Base-by-base conservation (phyloP, 2,888 invertebrate genomes). In the Monochamus alternatus region DNA sequence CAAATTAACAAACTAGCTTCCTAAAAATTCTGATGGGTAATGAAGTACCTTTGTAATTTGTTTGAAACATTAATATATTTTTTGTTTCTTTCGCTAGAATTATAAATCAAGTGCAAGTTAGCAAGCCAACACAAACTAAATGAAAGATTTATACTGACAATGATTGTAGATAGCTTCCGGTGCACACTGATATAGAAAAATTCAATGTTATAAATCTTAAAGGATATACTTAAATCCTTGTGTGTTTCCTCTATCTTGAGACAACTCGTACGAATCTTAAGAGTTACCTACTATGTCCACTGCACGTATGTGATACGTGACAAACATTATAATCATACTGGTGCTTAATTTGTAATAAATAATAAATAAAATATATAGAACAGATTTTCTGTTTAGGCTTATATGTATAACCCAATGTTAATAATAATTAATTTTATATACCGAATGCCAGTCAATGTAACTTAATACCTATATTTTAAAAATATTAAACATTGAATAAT, bases 181-280 rank as follows among this genome's bases (percentile, higher is more conserved):
- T 55, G 55, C 7, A 55, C 55, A 3, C 12, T n/a, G 55, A 55
- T 55, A 55, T 55, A 55, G 55, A 55, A 55, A 55, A 55, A 55
- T 55, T 55, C 14, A n/a, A n/a, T 55, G 55, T 55, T 55, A 55
- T 55, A 55, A 55, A 55, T 55, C 55, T 55, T 3, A 55, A 55
- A 10, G 55, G 55, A 55, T 55, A 55, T 55, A 55, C 55, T 55
- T 55, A 55, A 55, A 55, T 55, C 55, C 55, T n/a, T 55, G n/a
- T 55, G 55, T 55, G 55, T 2, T 55, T 14, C 55, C 55, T 5
- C 55, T 22, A 55, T 55, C 55, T 22, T 55, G 51, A 55, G 55
- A 55, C 55, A 55, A 55, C 52, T 52, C 12, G 3, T 12, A 52
- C 52, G 12, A 10, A 12, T 52, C n/a, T n/a, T 55, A 55, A 55